Base-by-base conservation (phyloP, 2,797 vertebrate species). In the Rachycentron canadum region DNA sequence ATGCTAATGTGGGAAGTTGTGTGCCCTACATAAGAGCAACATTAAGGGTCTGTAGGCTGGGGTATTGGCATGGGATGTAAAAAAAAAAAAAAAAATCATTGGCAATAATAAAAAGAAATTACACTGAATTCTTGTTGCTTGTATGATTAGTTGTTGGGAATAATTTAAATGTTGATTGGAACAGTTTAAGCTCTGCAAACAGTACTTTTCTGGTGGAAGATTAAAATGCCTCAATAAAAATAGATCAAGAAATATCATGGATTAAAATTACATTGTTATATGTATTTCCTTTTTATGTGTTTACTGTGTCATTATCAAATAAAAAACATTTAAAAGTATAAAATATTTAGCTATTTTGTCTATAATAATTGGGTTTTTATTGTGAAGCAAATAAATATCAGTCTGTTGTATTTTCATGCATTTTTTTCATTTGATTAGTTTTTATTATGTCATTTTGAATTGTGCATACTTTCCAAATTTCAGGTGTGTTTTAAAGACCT, bases 91-190 rank as follows among this genome's bases (percentile, higher is more conserved):
- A n/a, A n/a, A n/a, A n/a, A n/a, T n/a, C 19, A 47, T 40, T 13
- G 13, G 38, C 41, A 45, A 45, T 50, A 50, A 50, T 49, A 49
- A 49, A 49, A 49, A n/a, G 45, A n/a, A 49, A 49, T 49, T n/a
- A n/a, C n/a, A 49, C 45, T n/a, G 21, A 49, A 49, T n/a, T 49
- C 21, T 49, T 13, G 9, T 11, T 23, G 25, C 25, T 26, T 28
- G 17, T 12, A 41, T 10, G 28, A 28, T 17, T 49, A 25, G 11
- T 19, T 41, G 32, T 34, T 19, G 14, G 12, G 16, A 19, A 43
- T 0, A n/a, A 43, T 70, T 30, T 41, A 26, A 26, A 40, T 47
- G 16, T 14, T 63, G 36, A 49, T 38, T 64, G 1, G 14, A 19
- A 19, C 10, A 49, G 32, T 14, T 47, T 32, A 49, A 69, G 16